Base-by-base conservation (phyloP, 2,888 invertebrate species). In the Phragmatobia fuliginosa region DNA sequence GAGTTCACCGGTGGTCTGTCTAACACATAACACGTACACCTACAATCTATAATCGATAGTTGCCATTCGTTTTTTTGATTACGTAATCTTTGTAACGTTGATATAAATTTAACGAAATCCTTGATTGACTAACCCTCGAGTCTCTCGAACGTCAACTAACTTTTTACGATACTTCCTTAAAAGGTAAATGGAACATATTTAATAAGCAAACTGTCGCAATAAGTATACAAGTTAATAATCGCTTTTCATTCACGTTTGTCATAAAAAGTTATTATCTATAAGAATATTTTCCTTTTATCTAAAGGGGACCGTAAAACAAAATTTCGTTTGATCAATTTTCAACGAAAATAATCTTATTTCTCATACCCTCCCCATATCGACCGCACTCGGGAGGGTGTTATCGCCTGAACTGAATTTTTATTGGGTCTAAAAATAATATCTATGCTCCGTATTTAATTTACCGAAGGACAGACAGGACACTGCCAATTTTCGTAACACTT, bases 1-100 rank as follows among this genome's bases (percentile, higher is more conserved):
- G 75, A 78, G 76, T 76, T 80, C 79, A 78, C 80, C 70, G 87
- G 86, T 84, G 86, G 88, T 85, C 84, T 78, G 77, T 80, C 82
- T 78, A 77, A 70, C 71, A 75, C 68, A 41, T 18, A n/a, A 49
- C 56, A 45, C 67, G 75, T 82, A 81, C 82, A 81, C 80, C 77
- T 77, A 59, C 70, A 62, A 82, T 76, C 74, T 72, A 76, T 75
- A 79, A 82, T 73, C 75, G 75, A 71, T 75, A 70, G 67, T 71
- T 32, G 67, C 67, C 66, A 78, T 71, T 71, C 68, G 77, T 77
- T 80, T 77, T 33, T 75, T 74, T 80, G 80, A 71, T 81, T 74
- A 70, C 67, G 61, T 74, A 70, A 76, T 62, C 33, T 59, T 76
- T 63, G 52, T 68, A 41, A 3, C 28, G 31, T 68, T 75, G 70